Base-by-base conservation (phyloP, 2,797 vertebrate genomes). In the Liparis tanakae region DNA sequence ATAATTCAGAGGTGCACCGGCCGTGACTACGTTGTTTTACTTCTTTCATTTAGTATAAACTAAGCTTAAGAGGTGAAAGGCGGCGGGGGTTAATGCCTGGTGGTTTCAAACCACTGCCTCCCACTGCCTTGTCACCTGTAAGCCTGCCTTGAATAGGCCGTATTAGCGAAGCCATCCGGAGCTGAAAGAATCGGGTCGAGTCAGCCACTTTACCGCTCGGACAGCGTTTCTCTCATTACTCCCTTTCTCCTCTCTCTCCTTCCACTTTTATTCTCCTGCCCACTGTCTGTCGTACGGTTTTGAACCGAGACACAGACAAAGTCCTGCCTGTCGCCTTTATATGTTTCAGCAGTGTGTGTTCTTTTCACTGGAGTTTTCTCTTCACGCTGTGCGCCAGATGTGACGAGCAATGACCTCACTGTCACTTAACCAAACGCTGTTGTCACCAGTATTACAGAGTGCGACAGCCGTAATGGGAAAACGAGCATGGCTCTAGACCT, bases 131-230 rank as follows among this genome's bases (percentile, higher is more conserved):
- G 88, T 87, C 89, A 76, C 87, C 30, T 2, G 10, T 91, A 93
- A 94, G 90, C 92, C 85, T 60, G 71, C 64, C 78, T 70, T 94
- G 92, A 94, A 94, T 92, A 76, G 91, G 81, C 70, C 20, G 85
- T 90, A 93, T 94, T 92, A 94, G 85, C 80, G 63, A 78, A 57
- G 85, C 77, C 59, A 69, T 85, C 70, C 76, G 58, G 72, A 79
- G 83, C 84, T 92, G 88, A 94, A 93, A 92, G 86, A 89, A 93
- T 92, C 70, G 56, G 71, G 64, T 85, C 88, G 93, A 94, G 92
- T 94, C 93, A 94, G 94, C 92, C 72, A 37, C 78, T 92, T 93
- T 93, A 83, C 66, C 88, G 91, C 89, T 70, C 14, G 57, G 84
- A 86, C 90, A 91, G 91, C 89, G 73, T 84, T 93, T 93, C 85